Base-by-base conservation (phyloP, 1,140 invertebrate species). In the Leptoteleia sp. region DNA sequence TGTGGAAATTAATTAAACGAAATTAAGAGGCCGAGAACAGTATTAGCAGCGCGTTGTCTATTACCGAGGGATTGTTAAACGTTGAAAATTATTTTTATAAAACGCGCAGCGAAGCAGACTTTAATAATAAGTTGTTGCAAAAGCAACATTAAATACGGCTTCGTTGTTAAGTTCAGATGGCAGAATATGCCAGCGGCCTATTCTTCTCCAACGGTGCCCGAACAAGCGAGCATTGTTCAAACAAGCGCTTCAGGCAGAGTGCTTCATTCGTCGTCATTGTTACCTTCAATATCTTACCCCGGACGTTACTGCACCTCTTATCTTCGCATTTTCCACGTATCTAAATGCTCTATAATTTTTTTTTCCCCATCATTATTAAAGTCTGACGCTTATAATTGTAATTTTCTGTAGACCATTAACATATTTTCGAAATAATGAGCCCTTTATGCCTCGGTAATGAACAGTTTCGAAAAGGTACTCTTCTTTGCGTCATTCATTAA, bases 261-360 rank as follows among this genome's bases (percentile, higher is more conserved):
- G 59, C 61, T 61, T 50, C 61, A 67, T 72, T 78, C 61, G 67
- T 54, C 67, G 54, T 67, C 54, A 78, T 78, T 78, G 54, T 72
- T 67, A 78, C 35, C 67, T 67, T 76, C 62, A 61, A 76, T 76
- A 65, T 59, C 54, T 65, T 65, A 67, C 11, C 37, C 43, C 17
- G 35, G 61, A 59, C 31, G 31, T 67, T 61, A 59, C 16, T 7
- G 29, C 29, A 48, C 52, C 35, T 75, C 45, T 65, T 62, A 61
- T 55, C 59, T 75, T 37, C 19, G 15, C 37, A 40, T 65, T 59
- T 61, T 67, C 13, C 19, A 47, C 59, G 38, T 35, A 29, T 75
- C 50, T 55, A 64, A 62, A 73, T 47, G 47, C 19, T 42, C 42
- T 57, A 33, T 65, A 50, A 65, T 75, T 75, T 75, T 65, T 65